Evolutionary conservation across 2,797 vertebrate species (phyloP).

Genomic region (Chaenodraco wilsoni): DNA sequence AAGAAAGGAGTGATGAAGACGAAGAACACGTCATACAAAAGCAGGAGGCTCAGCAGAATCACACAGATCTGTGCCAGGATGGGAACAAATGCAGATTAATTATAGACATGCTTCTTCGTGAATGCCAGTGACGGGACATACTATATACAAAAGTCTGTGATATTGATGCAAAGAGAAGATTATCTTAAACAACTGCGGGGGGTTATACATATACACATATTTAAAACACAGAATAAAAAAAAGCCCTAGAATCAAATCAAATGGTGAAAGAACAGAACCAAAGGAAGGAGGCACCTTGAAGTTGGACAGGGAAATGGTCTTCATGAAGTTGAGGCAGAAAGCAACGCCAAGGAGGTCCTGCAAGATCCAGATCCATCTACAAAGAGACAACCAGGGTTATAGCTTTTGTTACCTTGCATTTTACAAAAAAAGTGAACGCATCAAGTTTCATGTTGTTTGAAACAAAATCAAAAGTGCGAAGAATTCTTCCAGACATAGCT

Average conservation of each 20-base stretch:
- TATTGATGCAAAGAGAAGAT: background rate
- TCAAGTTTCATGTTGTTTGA: background rate
- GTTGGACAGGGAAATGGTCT: slow-evolving; percentile 93
- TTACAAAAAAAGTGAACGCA: background rate
- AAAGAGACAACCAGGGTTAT: slow-evolving; percentile 44
- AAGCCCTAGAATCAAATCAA: background rate
- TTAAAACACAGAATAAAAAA: background rate
- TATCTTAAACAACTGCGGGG: background rate
- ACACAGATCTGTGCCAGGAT: slow-evolving; percentile 89
- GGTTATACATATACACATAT: background rate
- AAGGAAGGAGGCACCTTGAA: slow-evolving; percentile 88
- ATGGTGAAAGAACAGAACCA: background rate
- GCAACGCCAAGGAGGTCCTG: slow-evolving; percentile 93
- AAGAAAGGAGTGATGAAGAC: slow-evolving; percentile 98
- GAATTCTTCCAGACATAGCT: background rate
- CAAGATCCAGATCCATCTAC: slow-evolving; percentile 97
- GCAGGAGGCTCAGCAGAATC: slow-evolving; percentile 93
- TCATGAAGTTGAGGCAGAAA: slow-evolving; percentile 97
- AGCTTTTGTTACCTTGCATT: background rate
- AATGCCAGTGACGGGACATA: background rate
- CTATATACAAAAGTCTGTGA: background rate
- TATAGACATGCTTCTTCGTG: too few species aligned
- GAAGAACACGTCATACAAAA: slow-evolving; percentile 97
- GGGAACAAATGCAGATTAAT: background rate
- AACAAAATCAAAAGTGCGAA: background rate